Evolutionary conservation across 1,140 invertebrate genomes (phyloP), one percentile per base, ranked within the genome.

Genomic region (Drosophila ogumai): DNA sequence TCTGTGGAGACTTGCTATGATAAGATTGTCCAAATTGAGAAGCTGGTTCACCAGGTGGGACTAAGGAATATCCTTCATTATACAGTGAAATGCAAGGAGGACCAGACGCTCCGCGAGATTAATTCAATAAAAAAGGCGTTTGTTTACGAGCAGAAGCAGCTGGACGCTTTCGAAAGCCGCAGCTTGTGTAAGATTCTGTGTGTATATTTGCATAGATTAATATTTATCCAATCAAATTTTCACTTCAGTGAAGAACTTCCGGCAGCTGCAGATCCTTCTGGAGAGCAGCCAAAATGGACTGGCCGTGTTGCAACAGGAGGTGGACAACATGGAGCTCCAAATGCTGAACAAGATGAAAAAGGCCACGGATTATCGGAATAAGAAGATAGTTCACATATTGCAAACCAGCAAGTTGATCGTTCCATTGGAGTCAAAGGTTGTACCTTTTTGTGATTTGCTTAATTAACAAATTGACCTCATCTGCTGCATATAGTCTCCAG

Each of bases 11-110:
- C 2, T 6, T 55, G 19, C 34, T 38, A 55, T 15, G 10, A 6
- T 0, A 22, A 38, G 19, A 55, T 55, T 6, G 19, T 9, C 2
- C 13, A 38, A 0, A 3, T 55, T 13, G 34, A 38, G 19, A 8
- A 38, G 1, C 19, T 55, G 13, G n/a, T 55, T 6, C 6, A 38
- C 1, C 2, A 38, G 8, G 13, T 25, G 19, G 34, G 25, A 25
- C 25, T 55, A 2, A 13, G 0, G 8, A 25, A 55, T 3, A 38
- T 55, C 8, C 19, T 55, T 19, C 38, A 15, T 10, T 55, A 38
- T 55, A 10, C 52, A 1, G 52, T 55, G 2, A 55, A 25, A 8
- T 38, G 19, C 15, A 55, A 55, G 34, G 52, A 55, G 55, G 55
- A 57, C 4, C 10, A 57, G 22, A 57, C 36, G 1, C 0, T 41